phyloP scores from a whole-genome alignment of 1,140 invertebrate species.

The Drosophila rhopaloa region DNA sequence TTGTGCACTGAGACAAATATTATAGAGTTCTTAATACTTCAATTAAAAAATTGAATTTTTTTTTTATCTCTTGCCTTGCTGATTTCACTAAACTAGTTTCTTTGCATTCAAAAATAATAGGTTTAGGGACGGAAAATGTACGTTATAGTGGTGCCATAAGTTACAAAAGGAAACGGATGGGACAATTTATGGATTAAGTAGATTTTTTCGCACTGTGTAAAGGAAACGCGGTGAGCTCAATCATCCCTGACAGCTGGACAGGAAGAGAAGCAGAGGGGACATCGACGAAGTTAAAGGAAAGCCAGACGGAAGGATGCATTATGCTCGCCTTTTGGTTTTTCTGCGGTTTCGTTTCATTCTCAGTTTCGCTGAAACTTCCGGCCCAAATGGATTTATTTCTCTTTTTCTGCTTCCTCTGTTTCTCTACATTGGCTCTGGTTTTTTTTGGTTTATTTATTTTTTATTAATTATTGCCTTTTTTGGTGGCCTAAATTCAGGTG shows the following conservation, averaged over 20 bases:
- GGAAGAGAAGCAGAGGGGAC: conserved; percentile 13
- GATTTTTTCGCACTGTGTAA: conserved; percentile 10
- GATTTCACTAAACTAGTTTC: too few relatives aligned
- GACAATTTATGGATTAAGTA: too few relatives aligned
- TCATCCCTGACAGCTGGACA: conserved; percentile 48
- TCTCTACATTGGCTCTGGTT: conserved; percentile 24
- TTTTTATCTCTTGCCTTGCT: too few relatives aligned
- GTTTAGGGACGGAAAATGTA: too few relatives aligned
- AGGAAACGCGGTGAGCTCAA: conserved; percentile 31
- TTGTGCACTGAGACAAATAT: conserved; percentile 6
- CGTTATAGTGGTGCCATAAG: neutral
- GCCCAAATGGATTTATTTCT: conserved; percentile 48
- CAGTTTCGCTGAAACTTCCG: conserved; percentile 45
- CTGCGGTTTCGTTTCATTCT: conserved; percentile 46
- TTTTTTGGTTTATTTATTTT: conserved; percentile 27
- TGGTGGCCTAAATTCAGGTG: conserved; percentile 41
- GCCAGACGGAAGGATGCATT: conserved; percentile 52
- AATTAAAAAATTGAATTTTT: too few relatives aligned
- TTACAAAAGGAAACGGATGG: neutral
- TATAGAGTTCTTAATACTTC: too few relatives aligned
- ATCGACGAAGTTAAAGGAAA: conserved; percentile 19
- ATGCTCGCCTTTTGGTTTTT: conserved; percentile 43
- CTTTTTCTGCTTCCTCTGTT: conserved; percentile 18
- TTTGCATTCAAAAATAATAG: too few relatives aligned
- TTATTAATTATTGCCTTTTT: conserved; percentile 69